Conservation (phyloP, 2,888 invertebrate species). For the Lithophane socia region DNA sequence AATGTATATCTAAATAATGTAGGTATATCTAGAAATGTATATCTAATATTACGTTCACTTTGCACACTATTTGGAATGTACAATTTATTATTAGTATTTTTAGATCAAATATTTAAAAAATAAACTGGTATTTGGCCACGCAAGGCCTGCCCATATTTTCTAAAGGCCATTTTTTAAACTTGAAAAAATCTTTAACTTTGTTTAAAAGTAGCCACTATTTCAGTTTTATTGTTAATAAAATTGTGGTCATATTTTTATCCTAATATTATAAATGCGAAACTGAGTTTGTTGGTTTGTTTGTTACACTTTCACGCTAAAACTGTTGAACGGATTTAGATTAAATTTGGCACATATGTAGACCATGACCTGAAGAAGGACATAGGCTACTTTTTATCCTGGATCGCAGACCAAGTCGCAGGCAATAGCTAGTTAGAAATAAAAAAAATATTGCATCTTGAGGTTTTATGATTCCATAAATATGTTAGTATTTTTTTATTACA, state of each 20-base stretch:
- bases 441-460: neutral
- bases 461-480: conserved; percentile 28
- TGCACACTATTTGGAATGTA: neutral
- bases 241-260: conserved; percentile 1
- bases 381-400: too few species aligned
- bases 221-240: conserved; percentile 6
- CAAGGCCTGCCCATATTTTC: neutral
- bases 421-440: conserved; percentile 9
- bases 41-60: neutral
- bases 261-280: too few species aligned
- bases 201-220: neutral
- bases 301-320: too few species aligned
- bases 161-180: neutral
- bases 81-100: neutral
- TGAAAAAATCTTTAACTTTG: neutral
- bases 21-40: too few species aligned
- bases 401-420: too few species aligned
- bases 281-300: too few species aligned
- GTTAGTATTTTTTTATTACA: conserved; percentile 33
- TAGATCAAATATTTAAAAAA: neutral
- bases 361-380: too few species aligned
- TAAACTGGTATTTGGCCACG: neutral
- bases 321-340: too few species aligned
- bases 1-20: too few species aligned
- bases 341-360: too few species aligned